A percentile compares a stretch with the other conserved stretches of the same genome.
Evolutionary conservation across 2,888 invertebrate species (phyloP).

Genomic region (Strigamia transsilvanica): DNA sequence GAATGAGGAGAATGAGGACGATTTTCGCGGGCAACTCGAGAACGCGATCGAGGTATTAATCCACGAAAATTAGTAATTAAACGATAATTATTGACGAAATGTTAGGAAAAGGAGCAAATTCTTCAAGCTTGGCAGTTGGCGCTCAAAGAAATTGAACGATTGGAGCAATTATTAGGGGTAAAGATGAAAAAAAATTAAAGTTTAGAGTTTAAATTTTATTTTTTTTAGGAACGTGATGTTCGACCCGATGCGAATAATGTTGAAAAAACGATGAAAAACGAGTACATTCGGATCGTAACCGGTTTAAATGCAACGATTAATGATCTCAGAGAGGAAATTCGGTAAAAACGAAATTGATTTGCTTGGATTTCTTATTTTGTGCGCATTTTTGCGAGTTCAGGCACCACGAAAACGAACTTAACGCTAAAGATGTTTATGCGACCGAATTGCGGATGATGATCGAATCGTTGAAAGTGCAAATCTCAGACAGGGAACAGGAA

Average conservation of each 20-base stretch:
- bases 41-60: neutral
- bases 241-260: neutral
- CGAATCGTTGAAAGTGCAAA: neutral
- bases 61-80: neutral
- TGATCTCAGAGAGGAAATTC: slow-evolving; percentile 14
- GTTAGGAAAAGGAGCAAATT: slow-evolving; percentile 39
- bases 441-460: neutral
- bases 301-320: slow-evolving; percentile 19
- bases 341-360: neutral
- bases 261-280: neutral
- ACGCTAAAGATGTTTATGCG: neutral
- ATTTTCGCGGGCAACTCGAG: neutral
- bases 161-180: neutral
- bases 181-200: neutral
- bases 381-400: neutral
- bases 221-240: neutral
- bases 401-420: neutral
- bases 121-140: slow-evolving; percentile 5
- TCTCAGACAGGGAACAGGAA: neutral
- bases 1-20: neutral
- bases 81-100: neutral
- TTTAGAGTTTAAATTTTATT: neutral
- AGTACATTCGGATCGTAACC: neutral
- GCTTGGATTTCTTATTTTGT: neutral
- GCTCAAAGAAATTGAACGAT: slow-evolving; percentile 29